Conservation (phyloP, 2,888 invertebrate genomes). For the Anthophora plumipes region DNA sequence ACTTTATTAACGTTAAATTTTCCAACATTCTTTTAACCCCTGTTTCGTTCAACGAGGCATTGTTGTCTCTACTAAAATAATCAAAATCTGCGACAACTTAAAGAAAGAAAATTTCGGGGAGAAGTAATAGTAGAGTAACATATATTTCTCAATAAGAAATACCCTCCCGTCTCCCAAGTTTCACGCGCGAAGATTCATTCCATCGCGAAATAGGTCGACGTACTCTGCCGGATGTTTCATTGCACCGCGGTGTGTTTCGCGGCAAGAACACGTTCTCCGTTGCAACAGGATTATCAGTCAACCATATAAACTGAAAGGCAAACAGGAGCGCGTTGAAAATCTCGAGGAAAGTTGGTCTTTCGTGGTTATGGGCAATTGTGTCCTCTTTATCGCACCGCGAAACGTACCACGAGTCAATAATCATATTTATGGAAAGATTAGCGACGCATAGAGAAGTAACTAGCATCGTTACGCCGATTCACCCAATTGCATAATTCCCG, state of each 20-base stretch:
- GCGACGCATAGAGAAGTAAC: constrained; percentile 1
- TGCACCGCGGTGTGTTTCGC: neutral
- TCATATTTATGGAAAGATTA: constrained; percentile 39
- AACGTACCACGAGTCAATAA: constrained; percentile 1
- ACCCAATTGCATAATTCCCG: constrained; percentile 9
- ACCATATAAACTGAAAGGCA: constrained; percentile 15
- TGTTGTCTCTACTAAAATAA: too few relatives aligned
- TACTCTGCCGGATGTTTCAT: constrained; percentile 18
- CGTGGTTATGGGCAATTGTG: neutral
- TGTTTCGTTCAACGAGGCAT: too few relatives aligned
- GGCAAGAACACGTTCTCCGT: neutral
- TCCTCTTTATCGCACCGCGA: neutral
- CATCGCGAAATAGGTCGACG: constrained; percentile 47
- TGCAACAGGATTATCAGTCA: constrained; percentile 29
- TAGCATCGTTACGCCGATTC: neutral
- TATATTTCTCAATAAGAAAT: too few relatives aligned
- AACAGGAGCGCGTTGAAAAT: constrained; percentile 2
- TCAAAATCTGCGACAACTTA: too few relatives aligned
- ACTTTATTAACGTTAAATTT: too few relatives aligned
- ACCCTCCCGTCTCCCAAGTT: too few relatives aligned
- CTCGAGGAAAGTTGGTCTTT: neutral
- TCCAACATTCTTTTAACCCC: too few relatives aligned
- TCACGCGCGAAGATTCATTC: neutral
- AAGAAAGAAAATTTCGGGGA: too few relatives aligned
- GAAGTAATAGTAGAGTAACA: too few relatives aligned